phyloP scores from a whole-genome alignment of 2,888 invertebrate genomes.

The Yponomeuta evonymella region DNA sequence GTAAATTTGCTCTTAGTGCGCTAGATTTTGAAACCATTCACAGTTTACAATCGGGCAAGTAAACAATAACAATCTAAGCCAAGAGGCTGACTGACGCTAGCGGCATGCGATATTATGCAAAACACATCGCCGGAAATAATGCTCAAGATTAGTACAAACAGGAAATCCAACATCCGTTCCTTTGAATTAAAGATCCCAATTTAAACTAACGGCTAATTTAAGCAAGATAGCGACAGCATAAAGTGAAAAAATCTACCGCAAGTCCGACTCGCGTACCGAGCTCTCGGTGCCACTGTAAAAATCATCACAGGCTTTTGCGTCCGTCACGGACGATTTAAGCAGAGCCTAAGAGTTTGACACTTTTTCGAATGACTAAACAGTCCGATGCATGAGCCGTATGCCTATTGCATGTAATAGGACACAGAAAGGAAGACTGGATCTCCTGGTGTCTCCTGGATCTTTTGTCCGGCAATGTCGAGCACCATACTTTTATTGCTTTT shows the following conservation, averaged over 20 bases:
- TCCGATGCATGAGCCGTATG: too few species aligned
- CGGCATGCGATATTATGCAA: background rate
- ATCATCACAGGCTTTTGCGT: too few species aligned
- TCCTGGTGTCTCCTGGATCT: too few species aligned
- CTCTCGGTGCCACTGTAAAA: too few species aligned
- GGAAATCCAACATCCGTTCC: constrained; percentile 11
- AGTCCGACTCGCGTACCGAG: too few species aligned
- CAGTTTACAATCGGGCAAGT: background rate
- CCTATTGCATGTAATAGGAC: too few species aligned
- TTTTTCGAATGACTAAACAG: too few species aligned
- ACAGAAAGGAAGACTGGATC: too few species aligned
- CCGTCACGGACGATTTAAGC: too few species aligned
- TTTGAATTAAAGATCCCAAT: background rate
- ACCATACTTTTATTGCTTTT: too few species aligned
- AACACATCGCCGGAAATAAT: constrained; percentile 1
- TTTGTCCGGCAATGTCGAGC: too few species aligned
- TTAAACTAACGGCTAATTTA: background rate
- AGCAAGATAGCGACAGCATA: background rate
- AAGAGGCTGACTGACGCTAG: background rate
- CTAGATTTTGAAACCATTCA: background rate
- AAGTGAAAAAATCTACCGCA: background rate
- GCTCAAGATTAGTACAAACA: constrained; percentile 7
- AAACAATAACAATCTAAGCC: background rate
- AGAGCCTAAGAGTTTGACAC: too few species aligned
- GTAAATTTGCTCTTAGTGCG: background rate